Evolutionary conservation across 2,113 vertebrate genomes (phyloP), one percentile per base, ranked within the genome.

Genomic region (Oophaga pumilio): DNA sequence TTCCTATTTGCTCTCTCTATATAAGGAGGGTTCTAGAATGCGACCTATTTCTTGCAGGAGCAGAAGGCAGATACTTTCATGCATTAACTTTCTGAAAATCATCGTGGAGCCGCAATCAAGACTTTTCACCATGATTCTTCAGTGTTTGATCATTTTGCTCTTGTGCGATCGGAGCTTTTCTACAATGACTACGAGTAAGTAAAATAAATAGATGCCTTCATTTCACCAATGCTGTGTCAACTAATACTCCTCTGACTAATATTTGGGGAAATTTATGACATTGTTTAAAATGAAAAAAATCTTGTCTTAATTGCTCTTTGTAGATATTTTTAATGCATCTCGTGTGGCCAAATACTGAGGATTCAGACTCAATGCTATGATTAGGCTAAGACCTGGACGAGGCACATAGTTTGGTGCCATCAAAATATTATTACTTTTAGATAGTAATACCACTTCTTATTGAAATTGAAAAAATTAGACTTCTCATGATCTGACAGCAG

Each of bases 111-210:
- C 4, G 18, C 49, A 11, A 74, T 49, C 18, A 74, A 22, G 33
- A 74, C 71, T 18, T 78, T 26, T 24, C 22, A 79, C 52, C 76
- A 79, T 79, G 76, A 24, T 28, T 59, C 76, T 79, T 15, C 76
- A 79, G 4, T 79, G 52, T 79, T 7, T 79, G 20, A 28, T 57
- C 22, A 17, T 57, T 1, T 26, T 28, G n/a, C 76, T 79, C 15
- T 18, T 56, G 22, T 79, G 76, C 6, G 53, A 10, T 26, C 17
- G 12, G 22, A 79, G 13, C n/a, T 57, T 26, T 26, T 79, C 53
- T 18, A 14, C 76, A 49, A 74, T 9, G 52, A 22, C 74, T n/a
- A 22, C 8, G n/a, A 56, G 76, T 79, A 79, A 79, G 76, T 79
- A 79, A 24, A 57, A 59, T 79, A 28, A 5, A 14, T 24, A 53